A percentile compares a stretch with the other conserved stretches of the same genome.
Conservation (phyloP, 1,140 invertebrate genomes). For the Vanessa atalanta region DNA sequence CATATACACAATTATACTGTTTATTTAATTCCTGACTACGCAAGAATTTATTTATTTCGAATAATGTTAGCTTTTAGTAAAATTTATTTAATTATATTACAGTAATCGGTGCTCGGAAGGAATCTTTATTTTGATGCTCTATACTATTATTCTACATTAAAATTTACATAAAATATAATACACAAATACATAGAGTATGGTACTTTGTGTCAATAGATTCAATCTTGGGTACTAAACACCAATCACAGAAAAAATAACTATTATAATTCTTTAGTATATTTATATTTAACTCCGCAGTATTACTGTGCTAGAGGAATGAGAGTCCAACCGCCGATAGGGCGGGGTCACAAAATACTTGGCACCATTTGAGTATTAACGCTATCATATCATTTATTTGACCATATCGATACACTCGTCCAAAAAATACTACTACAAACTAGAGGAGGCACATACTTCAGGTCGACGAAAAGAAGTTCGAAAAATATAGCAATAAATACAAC, state of each 20-base stretch:
- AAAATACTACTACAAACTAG: slow-evolving; percentile 63
- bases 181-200: slow-evolving; percentile 55
- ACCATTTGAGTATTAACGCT: slow-evolving; percentile 76
- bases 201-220: slow-evolving; percentile 59
- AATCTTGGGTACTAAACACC: slow-evolving; percentile 58
- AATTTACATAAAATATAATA: slow-evolving; percentile 54
- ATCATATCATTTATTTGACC: slow-evolving; percentile 57
- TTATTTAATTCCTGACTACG: slow-evolving; percentile 29
- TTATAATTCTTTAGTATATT: slow-evolving; percentile 48
- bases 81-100: slow-evolving; percentile 38
- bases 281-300: slow-evolving; percentile 52
- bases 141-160: slow-evolving; percentile 47
- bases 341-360: slow-evolving; percentile 66
- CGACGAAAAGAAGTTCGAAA: slow-evolving; percentile 71
- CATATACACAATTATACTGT: slow-evolving; percentile 40
- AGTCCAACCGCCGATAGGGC: slow-evolving; percentile 48
- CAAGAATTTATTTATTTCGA: slow-evolving; percentile 26
- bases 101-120: slow-evolving; percentile 31
- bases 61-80: slow-evolving; percentile 32
- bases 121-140: slow-evolving; percentile 32
- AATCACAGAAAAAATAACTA: slow-evolving; percentile 59
- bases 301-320: slow-evolving; percentile 74
- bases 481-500: slow-evolving; percentile 74
- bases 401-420: slow-evolving; percentile 61
- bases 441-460: slow-evolving; percentile 74